Evolutionary conservation across 2,888 invertebrate species (phyloP), one percentile per base, ranked within the genome.

Genomic region (Glaucopsyche alexis): DNA sequence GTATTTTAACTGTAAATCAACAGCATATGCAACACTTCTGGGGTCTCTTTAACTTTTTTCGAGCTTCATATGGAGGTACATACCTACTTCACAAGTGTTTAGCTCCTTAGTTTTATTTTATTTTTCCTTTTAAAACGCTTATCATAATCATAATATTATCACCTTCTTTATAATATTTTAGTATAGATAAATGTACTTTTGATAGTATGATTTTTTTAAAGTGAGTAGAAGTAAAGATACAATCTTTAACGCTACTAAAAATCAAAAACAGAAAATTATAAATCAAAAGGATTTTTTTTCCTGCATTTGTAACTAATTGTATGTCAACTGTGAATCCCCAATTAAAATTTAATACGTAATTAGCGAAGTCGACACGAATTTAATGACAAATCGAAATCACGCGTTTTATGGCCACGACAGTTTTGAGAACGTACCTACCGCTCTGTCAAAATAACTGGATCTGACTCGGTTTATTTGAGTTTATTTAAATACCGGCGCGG

Each of bases 391-490:
- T 72, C 71, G 66, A 72, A 65, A 71, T 72, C 49, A 72, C 67
- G 38, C 72, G 71, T 74, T 75, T 74, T 77, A 75, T 66, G 72
- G 16, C 45, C 64, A 69, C 72, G 74, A 72, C 74, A 75, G 67
- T 49, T 74, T 64, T 69, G 3, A 7, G 47, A 47, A 47, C 47
- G 7, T 11, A 42, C 40, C 42, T 11, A 42, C 40, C 42, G 66
- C 42, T 69, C 69, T 29, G 67, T 67, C 40, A 67, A 67, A 67
- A 65, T 65, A 66, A 60, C 60, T 38, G 60, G 60, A 60, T 38
- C 16, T 16, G 8, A 52, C 55, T 60, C 60, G 29, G 60, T 60
- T 60, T 55, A 55, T 55, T 55, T 60, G 60, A 60, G 14, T 60
- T 60, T 60, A 60, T 60, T 60, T 60, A 29, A 60, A 60, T 60